These are phyloP conservation scores for Tetragonula carbonaria DNA, from an alignment of 2,888 invertebrate species.

Conservation along the genomic window DNA sequence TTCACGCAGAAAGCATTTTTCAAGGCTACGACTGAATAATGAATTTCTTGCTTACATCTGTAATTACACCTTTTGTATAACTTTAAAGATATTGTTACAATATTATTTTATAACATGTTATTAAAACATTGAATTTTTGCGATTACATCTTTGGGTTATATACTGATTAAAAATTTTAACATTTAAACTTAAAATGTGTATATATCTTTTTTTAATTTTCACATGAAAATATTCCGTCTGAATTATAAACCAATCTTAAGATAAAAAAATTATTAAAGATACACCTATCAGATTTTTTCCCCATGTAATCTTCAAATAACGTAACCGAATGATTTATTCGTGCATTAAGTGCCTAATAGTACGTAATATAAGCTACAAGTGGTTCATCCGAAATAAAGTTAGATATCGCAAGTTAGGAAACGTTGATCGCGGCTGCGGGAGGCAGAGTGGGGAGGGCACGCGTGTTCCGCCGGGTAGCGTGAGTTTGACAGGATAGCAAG, in stretches of 20 bases:
- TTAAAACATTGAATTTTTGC: too few relatives aligned
- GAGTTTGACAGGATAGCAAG: slow-evolving; percentile 54
- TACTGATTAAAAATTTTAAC: too few relatives aligned
- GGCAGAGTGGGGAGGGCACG: slow-evolving; percentile 51
- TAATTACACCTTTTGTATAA: not conserved
- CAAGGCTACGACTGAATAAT: not conserved
- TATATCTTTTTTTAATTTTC: too few relatives aligned
- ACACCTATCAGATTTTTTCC: not conserved
- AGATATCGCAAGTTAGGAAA: slow-evolving; percentile 23
- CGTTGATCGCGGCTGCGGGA: not conserved
- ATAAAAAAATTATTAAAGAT: not conserved
- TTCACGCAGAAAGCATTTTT: not conserved
- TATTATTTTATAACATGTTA: too few relatives aligned
- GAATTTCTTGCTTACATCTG: too few relatives aligned
- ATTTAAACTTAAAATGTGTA: too few relatives aligned
- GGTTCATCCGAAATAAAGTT: slow-evolving; percentile 29
- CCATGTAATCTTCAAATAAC: not conserved
- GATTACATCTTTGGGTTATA: too few relatives aligned
- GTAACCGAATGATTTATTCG: not conserved
- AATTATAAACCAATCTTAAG: not conserved
- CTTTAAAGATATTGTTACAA: not conserved
- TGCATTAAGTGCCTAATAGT: not conserved
- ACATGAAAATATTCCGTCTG: too few relatives aligned
- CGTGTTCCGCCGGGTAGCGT: slow-evolving; percentile 55
- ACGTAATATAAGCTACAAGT: slow-evolving; percentile 41